These are phyloP conservation scores for Lutraria rhynchaena DNA, from an alignment of 1,140 invertebrate species.

Conservation along the genomic window DNA sequence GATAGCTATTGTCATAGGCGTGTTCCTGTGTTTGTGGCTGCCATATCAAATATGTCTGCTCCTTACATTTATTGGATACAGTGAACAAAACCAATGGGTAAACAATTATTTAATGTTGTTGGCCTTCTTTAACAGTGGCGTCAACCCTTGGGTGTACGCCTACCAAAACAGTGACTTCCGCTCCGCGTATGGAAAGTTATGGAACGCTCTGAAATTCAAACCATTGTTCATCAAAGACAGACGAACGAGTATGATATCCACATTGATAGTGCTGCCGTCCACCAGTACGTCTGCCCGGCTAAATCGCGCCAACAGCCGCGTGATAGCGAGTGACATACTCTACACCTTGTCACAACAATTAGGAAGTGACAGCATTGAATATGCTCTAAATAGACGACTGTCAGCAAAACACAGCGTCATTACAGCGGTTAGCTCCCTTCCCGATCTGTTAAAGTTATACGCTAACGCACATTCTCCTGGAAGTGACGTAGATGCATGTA, in stretches of 20 bases:
- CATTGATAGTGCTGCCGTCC: neutral
- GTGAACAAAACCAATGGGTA: conserved; percentile 83
- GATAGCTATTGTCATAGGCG: conserved; percentile 86
- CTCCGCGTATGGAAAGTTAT: conserved; percentile 84
- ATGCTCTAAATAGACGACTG: conserved; percentile 29
- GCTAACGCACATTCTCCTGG: neutral
- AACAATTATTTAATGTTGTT: conserved; percentile 85
- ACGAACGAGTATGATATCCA: conserved; percentile 41
- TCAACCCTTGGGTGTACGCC: conserved; percentile 88
- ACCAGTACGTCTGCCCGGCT: conserved; percentile 12
- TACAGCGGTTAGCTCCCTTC: conserved; percentile 13
- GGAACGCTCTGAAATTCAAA: neutral
- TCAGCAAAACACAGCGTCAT: neutral
- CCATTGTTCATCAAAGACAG: neutral
- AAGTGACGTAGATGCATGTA: neutral
- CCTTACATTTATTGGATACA: conserved; percentile 84
- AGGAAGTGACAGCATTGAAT: conserved; percentile 17
- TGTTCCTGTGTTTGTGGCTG: conserved; percentile 86
- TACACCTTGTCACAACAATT: conserved; percentile 10
- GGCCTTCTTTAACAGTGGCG: conserved; percentile 85
- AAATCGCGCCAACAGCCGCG: conserved; percentile 42
- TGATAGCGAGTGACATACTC: conserved; percentile 44
- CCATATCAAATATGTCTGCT: conserved; percentile 86
- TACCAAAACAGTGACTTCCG: conserved; percentile 87
- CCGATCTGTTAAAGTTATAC: conserved; percentile 40